Percentiles rank a stretch among this genome's conserved stretches.
phyloP scores from a whole-genome alignment of 2,888 invertebrate genomes.

The Rhamphomyia laevipes region DNA sequence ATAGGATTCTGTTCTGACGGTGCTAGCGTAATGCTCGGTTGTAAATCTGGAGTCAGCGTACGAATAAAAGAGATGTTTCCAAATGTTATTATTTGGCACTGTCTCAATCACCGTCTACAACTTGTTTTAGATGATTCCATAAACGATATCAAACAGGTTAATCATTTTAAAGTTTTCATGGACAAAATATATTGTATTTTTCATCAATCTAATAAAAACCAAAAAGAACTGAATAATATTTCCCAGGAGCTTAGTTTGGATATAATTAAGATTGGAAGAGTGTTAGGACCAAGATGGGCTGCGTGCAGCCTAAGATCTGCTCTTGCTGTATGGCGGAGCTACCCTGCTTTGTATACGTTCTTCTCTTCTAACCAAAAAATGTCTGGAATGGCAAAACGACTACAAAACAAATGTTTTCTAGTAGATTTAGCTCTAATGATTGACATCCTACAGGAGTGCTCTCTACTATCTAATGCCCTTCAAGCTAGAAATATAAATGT shows the following conservation, averaged over 20 bases:
- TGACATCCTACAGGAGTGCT: too few species aligned
- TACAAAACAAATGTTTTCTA: too few species aligned
- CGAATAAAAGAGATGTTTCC: neutral
- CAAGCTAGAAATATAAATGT: too few species aligned
- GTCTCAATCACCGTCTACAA: neutral
- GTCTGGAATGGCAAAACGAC: too few species aligned
- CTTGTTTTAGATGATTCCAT: neutral
- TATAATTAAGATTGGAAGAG: too few species aligned
- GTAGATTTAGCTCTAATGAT: too few species aligned
- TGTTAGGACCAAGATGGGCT: neutral
- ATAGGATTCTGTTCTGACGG: neutral
- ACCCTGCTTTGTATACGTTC: neutral
- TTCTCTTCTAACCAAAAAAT: too few species aligned
- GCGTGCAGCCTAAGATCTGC: neutral
- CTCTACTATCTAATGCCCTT: too few species aligned
- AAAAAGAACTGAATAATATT: neutral
- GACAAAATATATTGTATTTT: neutral
- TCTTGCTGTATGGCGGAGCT: neutral
- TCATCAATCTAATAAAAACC: constrained; percentile 2
- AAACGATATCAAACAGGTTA: neutral
- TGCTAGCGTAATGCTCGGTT: neutral
- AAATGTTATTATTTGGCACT: constrained; percentile 1
- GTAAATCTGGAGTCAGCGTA: neutral
- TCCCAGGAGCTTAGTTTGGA: neutral
- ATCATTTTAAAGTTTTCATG: neutral